These are phyloP conservation scores for Ceratina calcarata DNA, from an alignment of 1,140 invertebrate genomes.

Conservation along the genomic window DNA sequence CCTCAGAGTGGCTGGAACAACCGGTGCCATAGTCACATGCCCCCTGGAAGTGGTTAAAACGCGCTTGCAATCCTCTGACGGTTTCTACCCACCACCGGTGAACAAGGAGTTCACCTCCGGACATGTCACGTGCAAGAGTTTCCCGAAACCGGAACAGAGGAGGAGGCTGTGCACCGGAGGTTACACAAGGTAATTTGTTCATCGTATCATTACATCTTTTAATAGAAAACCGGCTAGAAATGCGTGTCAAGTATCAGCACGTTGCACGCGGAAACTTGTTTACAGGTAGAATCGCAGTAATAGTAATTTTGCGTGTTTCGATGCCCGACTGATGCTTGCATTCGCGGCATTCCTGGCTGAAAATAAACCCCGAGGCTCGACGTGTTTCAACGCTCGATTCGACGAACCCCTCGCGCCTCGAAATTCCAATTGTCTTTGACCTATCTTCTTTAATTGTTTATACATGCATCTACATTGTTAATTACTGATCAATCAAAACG, in stretches of 20 bases:
- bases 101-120: constrained; percentile 76
- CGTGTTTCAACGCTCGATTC: background rate
- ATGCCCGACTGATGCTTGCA: background rate
- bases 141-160: constrained; percentile 78
- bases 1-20: constrained; percentile 94
- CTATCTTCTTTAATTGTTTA: too few species aligned
- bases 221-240: too few species aligned
- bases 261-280: too few species aligned
- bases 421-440: background rate
- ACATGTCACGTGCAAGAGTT: constrained; percentile 79
- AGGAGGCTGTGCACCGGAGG: constrained; percentile 78
- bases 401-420: background rate
- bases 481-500: too few species aligned
- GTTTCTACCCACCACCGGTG: constrained; percentile 81
- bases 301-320: too few species aligned
- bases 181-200: constrained; percentile 70
- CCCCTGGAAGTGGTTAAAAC: constrained; percentile 99
- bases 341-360: constrained; percentile 15
- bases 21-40: constrained; percentile 97
- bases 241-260: too few species aligned
- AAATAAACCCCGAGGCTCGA: constrained; percentile 3
- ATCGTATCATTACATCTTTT: background rate
- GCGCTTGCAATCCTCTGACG: constrained; percentile 92
- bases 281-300: too few species aligned
- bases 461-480: too few species aligned